Conservation (phyloP, 2,888 invertebrate species). For the Cinara cedri region DNA sequence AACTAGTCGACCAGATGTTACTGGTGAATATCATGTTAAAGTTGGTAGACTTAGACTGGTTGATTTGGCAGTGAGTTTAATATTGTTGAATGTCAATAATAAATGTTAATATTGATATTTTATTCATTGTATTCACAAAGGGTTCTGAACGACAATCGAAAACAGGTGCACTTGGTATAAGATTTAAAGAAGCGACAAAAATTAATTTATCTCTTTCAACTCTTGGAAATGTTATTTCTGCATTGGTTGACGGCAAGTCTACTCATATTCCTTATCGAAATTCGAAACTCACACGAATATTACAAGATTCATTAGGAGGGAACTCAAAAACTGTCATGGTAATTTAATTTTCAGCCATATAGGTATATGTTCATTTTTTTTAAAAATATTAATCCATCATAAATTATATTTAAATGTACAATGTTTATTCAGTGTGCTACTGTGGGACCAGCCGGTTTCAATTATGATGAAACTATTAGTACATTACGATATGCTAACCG, state of each 20-base stretch:
- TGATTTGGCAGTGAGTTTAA: slow-evolving; percentile 83
- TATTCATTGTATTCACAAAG: slow-evolving; percentile 64
- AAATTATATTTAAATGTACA: slow-evolving; percentile 22
- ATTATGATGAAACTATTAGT: slow-evolving; percentile 97
- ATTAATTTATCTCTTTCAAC: slow-evolving; percentile 97
- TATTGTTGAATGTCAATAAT: not conserved
- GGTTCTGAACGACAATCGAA: slow-evolving; percentile 97
- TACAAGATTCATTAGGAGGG: slow-evolving; percentile 97
- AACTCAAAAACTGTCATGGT: slow-evolving; percentile 96
- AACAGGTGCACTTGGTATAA: slow-evolving; percentile 91
- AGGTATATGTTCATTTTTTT: slow-evolving; percentile 12
- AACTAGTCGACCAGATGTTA: slow-evolving; percentile 82
- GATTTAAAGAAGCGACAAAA: slow-evolving; percentile 95
- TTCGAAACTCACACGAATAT: slow-evolving; percentile 89
- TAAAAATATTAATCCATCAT: slow-evolving; percentile 39
- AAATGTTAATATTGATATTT: not conserved
- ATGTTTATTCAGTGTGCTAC: slow-evolving; percentile 79
- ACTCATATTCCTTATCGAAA: slow-evolving; percentile 98
- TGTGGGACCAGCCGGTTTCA: slow-evolving; percentile 93
- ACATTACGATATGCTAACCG: slow-evolving; percentile 96
- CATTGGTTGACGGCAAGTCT: slow-evolving; percentile 95
- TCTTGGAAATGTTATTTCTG: slow-evolving; percentile 97
- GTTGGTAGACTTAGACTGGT: slow-evolving; percentile 98
- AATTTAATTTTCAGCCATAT: slow-evolving; percentile 60
- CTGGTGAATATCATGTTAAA: slow-evolving; percentile 85